Evolutionary conservation across 92 coral and sea anemone genomes (phyloP), one percentile per base, ranked within the genome.

Genomic region (Montipora capitata): DNA sequence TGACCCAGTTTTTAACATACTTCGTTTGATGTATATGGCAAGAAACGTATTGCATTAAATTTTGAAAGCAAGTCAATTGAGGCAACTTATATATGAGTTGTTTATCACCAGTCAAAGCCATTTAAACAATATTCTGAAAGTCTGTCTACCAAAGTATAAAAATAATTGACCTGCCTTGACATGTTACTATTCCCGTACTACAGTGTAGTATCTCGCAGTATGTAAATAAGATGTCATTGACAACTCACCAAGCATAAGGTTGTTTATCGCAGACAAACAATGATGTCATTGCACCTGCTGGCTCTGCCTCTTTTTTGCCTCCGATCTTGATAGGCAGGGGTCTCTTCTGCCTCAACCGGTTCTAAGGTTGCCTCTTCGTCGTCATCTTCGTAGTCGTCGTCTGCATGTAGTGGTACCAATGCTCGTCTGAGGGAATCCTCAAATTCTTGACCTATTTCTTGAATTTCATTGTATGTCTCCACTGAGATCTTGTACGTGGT

Each of bases 221-320:
- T n/a, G n/a, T n/a, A n/a, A n/a, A n/a, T 68, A 51, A 51, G 69
- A 64, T 64, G 69, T 64, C 69, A 64, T 15, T 64, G 69, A 64
- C 2, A 64, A 6, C 15, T 64, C 15, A 64, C 69, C 69, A 64
- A 64, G 2, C 20, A 27, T 27, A 64, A 64, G 10, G 72, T 67
- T 72, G 77, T 72, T 72, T 2, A 44, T 42, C 77, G 27, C 57
- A 72, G 56, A 72, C 77, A 72, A 12, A 58, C 57, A 41, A 72
- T 72, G 77, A 72, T 72, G 77, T 41, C 57, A 12, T 72, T 72
- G 16, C 3, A 4, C 77, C 57, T 72, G 77, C 77, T 42, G 77
- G 56, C 77, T 72, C 77, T 41, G 77, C 77, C 57, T 72, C 77
- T 41, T 72, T 58, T 72, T 72, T 72, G 77, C 77, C 77, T 42